Conservation (phyloP, 2,113 vertebrate species). For the Mandrillus leucophaeus region DNA sequence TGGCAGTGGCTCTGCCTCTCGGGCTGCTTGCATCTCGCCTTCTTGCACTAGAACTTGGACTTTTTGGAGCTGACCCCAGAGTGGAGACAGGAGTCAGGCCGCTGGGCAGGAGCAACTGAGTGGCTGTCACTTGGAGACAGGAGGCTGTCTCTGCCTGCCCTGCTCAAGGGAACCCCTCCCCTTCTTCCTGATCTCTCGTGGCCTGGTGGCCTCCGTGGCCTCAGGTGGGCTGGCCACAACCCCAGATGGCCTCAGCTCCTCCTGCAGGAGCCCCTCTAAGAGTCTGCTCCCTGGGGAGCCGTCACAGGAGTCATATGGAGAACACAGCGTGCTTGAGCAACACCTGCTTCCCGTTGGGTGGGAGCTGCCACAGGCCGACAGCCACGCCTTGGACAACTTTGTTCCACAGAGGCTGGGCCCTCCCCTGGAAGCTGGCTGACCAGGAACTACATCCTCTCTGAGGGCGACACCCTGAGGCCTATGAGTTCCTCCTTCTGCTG, state of each 20-base stretch:
- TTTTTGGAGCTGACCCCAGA: not conserved
- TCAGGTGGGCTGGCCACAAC: not conserved
- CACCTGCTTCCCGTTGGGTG: not conserved
- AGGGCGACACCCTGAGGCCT: not conserved
- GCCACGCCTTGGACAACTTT: not conserved
- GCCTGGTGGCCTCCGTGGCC: not conserved
- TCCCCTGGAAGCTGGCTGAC: not conserved
- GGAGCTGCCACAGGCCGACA: not conserved
- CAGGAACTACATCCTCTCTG: not conserved
- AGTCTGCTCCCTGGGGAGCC: not conserved
- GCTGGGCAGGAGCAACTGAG: not conserved
- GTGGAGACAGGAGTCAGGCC: not conserved
- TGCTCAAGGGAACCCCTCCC: not conserved
- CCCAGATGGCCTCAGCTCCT: not conserved
- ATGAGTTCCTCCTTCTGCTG: not conserved
- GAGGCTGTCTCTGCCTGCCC: not conserved
- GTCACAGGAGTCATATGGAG: accelerated
- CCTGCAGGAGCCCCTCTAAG: not conserved
- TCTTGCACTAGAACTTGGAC: not conserved
- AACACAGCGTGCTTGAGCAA: accelerated
- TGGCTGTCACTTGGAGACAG: not conserved
- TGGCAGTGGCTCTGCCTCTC: not conserved
- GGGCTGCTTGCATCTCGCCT: not conserved
- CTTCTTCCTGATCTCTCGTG: not conserved
- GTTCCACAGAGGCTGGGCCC: not conserved